Base-by-base conservation (phyloP, 2,888 invertebrate species). In the Colletes collaris region DNA sequence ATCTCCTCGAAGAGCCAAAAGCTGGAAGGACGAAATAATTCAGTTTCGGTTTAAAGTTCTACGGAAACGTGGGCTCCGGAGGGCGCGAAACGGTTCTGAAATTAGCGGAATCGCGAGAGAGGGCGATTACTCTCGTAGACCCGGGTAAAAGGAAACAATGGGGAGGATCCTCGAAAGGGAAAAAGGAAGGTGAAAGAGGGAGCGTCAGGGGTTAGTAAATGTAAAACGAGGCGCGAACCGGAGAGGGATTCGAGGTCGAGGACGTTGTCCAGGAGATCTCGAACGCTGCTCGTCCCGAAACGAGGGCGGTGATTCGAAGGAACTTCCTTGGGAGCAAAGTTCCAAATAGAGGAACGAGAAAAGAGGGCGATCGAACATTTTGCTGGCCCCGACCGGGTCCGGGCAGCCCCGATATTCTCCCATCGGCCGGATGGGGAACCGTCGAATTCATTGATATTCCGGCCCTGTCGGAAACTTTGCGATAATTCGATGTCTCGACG, bases 401-500 rank as follows among this genome's bases (percentile, higher is more conserved):
- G 49, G 35, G 62, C 35, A 19, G 62, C 35, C 64, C 53, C 76
- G 69, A 69, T 68, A 76, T 63, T 37, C 68, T 16, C 53, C 46
- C 49, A 27, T 53, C 62, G 44, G 49, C 8, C 44, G 44, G 10
- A 46, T 8, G 27, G 44, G 44, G 44, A 46, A 46, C 10, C 44
- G 62, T 13, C 53, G 46, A 37, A 52, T 70, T 85, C 81, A 87
- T 86, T 87, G 78, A 85, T 85, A 86, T 86, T 86, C 86, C 81
- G 64, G 35, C 63, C 66, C 52, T 37, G 83, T 83, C 72, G 85
- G 81, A 75, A 86, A 86, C 87, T 86, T 87, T 60, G 86, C 85
- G 87, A 86, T 86, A 86, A 87, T 86, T 86, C 87, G 87, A 86
- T 87, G 87, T 85, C 87, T 86, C 86, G 87, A 76, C 87, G 81